Conservation (phyloP, 2,888 invertebrate species). For the Papilio protenor region DNA sequence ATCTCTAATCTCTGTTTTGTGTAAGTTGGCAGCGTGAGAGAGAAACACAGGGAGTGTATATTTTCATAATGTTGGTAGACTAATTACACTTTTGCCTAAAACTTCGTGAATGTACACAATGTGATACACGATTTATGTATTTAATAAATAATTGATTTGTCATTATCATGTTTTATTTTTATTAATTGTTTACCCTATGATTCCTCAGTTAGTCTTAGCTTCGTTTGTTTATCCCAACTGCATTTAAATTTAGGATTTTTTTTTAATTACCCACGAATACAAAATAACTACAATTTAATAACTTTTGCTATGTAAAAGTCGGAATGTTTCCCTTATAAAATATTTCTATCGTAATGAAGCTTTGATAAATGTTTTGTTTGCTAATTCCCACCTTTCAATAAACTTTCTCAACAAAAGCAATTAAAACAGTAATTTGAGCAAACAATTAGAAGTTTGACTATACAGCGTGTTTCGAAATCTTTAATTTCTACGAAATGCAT, state of each 20-base stretch:
- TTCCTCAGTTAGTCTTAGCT: background rate
- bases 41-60: conserved; percentile 67
- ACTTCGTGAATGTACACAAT: conserved; percentile 80
- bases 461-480: background rate
- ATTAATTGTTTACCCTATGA: background rate
- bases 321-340: background rate
- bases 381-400: conserved; percentile 48
- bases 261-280: background rate
- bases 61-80: conserved; percentile 70
- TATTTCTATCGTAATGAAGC: conserved; percentile 20
- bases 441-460: background rate
- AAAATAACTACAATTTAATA: conserved; percentile 2
- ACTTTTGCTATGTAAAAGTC: conserved; percentile 7
- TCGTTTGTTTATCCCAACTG: background rate
- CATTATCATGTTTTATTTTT: conserved; percentile 30
- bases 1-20: conserved; percentile 37
- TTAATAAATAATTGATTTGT: conserved; percentile 71
- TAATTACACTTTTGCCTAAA: conserved; percentile 81
- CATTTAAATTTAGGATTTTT: background rate
- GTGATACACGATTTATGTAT: conserved; percentile 82
- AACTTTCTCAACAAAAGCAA: conserved; percentile 45
- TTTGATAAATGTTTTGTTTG: conserved; percentile 42
- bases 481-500: background rate
- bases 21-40: conserved; percentile 54
- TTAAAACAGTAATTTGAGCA: conserved; percentile 31